Conservation (phyloP, 2,797 vertebrate genomes). For the Emys orbicularis region DNA sequence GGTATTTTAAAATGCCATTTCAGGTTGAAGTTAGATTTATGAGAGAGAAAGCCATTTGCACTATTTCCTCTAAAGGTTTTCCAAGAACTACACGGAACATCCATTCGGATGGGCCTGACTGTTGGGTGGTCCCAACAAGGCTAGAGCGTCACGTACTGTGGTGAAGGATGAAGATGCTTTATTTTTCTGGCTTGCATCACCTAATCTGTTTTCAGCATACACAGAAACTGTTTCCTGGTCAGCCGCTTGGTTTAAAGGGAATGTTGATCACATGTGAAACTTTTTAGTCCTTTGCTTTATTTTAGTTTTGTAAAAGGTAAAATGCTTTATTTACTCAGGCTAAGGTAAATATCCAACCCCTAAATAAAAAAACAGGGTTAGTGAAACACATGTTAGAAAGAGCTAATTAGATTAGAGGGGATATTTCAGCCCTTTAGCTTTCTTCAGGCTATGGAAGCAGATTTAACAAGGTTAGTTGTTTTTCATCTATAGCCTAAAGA, state of each 20-base stretch:
- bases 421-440: constrained; percentile 32
- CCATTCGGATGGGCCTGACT: not conserved
- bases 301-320: constrained; percentile 64
- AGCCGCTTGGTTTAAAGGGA: constrained; percentile 6
- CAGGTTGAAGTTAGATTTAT: constrained; percentile 23
- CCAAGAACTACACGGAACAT: constrained; percentile 20
- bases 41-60: constrained; percentile 39
- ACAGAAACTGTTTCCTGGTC: constrained; percentile 53
- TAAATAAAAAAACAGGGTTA: constrained; percentile 71
- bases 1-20: constrained; percentile 21
- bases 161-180: constrained; percentile 49
- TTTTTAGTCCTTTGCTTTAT: constrained; percentile 62
- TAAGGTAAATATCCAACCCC: constrained; percentile 65
- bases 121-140: constrained; percentile 55
- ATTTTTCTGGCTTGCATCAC: constrained; percentile 64
- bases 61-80: constrained; percentile 23
- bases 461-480: constrained; percentile 59
- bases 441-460: constrained; percentile 54
- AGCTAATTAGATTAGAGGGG: constrained; percentile 67
- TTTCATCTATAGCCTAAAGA: constrained; percentile 60
- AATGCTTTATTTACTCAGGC: constrained; percentile 68
- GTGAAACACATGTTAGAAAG: constrained; percentile 51
- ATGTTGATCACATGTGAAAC: constrained; percentile 38
- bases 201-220: constrained; percentile 54
- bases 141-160: constrained; percentile 31